phyloP scores from a whole-genome alignment of 2,888 invertebrate genomes.

The Gnatocerus cornutus region DNA sequence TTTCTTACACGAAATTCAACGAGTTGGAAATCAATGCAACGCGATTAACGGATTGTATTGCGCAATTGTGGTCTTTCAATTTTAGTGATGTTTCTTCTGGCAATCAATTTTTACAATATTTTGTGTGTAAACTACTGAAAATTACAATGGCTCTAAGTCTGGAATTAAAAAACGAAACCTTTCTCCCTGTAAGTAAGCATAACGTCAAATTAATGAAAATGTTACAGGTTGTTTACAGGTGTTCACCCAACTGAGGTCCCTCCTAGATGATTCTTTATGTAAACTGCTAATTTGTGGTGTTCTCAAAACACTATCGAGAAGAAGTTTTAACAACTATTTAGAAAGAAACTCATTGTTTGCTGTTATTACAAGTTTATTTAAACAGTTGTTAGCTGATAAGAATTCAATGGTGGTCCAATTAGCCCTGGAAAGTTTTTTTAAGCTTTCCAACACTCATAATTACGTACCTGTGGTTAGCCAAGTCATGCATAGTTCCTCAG shows the following conservation, averaged over 20 bases:
- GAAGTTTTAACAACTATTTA: constrained; percentile 19
- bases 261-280: not conserved
- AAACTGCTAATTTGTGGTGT: constrained; percentile 31
- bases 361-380: constrained; percentile 46
- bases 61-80: constrained; percentile 53
- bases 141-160: constrained; percentile 52
- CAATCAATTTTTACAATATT: constrained; percentile 57
- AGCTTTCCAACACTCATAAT: constrained; percentile 37
- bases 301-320: not conserved
- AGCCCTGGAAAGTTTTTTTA: constrained; percentile 45
- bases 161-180: constrained; percentile 20
- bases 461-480: constrained; percentile 38
- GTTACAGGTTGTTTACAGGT: not conserved
- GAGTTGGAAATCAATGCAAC: constrained; percentile 39
- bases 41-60: constrained; percentile 39
- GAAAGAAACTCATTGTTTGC: constrained; percentile 30
- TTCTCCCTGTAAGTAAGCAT: constrained; percentile 25
- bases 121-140: constrained; percentile 55
- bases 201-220: not conserved
- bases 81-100: constrained; percentile 18
- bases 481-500: constrained; percentile 3
- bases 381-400: constrained; percentile 39
- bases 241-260: not conserved
- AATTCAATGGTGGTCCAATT: constrained; percentile 49
- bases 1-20: constrained; percentile 47